Base-by-base conservation (phyloP, 1,140 invertebrate genomes). In the Cyphomyrmex costatus region DNA sequence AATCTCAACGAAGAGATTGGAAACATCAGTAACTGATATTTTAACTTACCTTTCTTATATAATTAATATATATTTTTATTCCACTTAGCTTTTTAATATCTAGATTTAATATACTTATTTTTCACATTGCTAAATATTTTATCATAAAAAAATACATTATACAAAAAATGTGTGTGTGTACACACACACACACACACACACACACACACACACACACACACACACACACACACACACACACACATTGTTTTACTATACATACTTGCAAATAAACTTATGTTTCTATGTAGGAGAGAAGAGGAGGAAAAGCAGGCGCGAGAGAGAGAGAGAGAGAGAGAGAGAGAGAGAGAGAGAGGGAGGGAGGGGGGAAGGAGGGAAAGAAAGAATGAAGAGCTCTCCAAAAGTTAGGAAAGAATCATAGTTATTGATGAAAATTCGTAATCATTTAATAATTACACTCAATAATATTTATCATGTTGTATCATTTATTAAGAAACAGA, bases 1-100 rank as follows among this genome's bases (percentile, higher is more conserved):
- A 73, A 89, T 86, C 63, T 56, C 61, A 51, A 71, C 21, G 60
- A 85, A 85, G 76, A 42, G 24, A 82, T 73, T 73, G 77, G 27
- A 80, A 7, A 42, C 2, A 14, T 53, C 10, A 65, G 1, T 46
- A 78, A 10, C n/a, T 78, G 19, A 21, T 12, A 65, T 65, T n/a
- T 51, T 27, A 78, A 65, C 19, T 77, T 42, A 27, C 33, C 36
- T 42, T 19, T 77, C 8, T 78, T 14, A 14, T 8, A 30, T 5
- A 5, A 46, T 12, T 56, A 21, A 58, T 24, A 36, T 33, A 58
- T 24, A 27, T 33, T 60, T 83, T 83, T 60, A 49, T 73, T 6
- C 0, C 10, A 12, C 19, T 61, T 49, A 16, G 7, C 0, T 16
- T 76, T 73, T 73, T 51, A 71, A 51, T 51, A 30, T 71, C 24